Percentiles rank a stretch among this genome's conserved stretches.
phyloP scores from a whole-genome alignment of 35 echinoderm and acorn worm species.

The Heliocidaris tuberculata region DNA sequence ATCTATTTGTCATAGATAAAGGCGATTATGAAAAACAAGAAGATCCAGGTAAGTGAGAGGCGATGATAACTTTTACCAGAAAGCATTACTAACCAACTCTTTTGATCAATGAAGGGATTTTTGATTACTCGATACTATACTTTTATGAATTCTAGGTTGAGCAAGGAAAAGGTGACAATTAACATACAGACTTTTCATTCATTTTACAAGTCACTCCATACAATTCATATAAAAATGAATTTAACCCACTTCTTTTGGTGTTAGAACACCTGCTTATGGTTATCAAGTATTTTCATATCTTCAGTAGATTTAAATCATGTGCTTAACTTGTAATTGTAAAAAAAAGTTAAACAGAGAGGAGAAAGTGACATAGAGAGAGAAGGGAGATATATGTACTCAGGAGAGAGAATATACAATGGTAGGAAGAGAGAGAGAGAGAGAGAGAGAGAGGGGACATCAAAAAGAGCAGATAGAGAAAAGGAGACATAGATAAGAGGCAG shows the following conservation, averaged over 20 bases:
- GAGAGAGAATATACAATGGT: too few species aligned
- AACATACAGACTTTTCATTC: too few species aligned
- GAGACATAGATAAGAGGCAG: too few species aligned
- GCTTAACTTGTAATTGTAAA: neutral
- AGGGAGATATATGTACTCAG: neutral
- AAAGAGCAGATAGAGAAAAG: too few species aligned
- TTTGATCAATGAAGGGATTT: neutral
- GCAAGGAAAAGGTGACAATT: too few species aligned
- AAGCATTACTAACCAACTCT: neutral
- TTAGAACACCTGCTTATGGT: neutral
- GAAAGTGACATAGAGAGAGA: neutral
- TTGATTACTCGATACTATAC: too few species aligned
- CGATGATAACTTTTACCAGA: neutral
- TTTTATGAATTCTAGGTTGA: too few species aligned
- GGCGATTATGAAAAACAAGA: neutral
- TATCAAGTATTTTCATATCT: neutral
- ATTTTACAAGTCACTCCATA: too few species aligned
- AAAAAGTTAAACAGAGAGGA: neutral
- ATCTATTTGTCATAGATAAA: conserved; percentile 18
- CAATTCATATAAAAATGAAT: too few species aligned
- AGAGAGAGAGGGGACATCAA: neutral
- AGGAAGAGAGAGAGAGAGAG: neutral
- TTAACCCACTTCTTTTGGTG: neutral
- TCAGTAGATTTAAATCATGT: neutral
- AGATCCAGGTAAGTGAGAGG: neutral